Conservation (phyloP, 2,113 vertebrate species). For the Protomyctophum bolini region DNA sequence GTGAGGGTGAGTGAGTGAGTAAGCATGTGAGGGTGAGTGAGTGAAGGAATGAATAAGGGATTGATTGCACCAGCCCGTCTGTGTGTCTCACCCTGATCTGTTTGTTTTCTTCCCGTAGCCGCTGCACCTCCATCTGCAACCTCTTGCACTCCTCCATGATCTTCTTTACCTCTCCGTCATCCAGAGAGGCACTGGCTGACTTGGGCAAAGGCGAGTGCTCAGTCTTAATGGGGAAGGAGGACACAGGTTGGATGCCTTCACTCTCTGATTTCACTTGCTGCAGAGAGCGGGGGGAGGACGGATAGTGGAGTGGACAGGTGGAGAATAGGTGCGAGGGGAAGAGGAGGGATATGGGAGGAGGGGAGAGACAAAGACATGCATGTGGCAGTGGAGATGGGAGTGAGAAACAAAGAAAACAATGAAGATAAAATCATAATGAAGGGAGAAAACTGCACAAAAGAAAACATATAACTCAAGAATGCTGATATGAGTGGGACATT, state of each 20-base stretch:
- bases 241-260: conserved; percentile 89
- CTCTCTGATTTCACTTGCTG: conserved; percentile 83
- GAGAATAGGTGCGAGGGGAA: background rate
- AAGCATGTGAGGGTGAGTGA: too few relatives aligned
- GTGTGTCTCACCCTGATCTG: conserved; percentile 85
- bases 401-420: conserved; percentile 19
- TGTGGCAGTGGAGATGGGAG: conserved; percentile 26
- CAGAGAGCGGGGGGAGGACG: conserved; percentile 37
- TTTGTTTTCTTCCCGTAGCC: conserved; percentile 93
- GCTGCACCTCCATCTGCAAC: conserved; percentile 91
- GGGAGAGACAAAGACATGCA: conserved; percentile 21
- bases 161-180: conserved; percentile 91
- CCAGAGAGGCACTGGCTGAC: conserved; percentile 87
- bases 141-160: conserved; percentile 93
- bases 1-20: too few relatives aligned
- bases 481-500: conserved; percentile 8
- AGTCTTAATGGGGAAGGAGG: conserved; percentile 87
- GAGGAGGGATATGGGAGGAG: background rate
- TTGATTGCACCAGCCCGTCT: too few relatives aligned
- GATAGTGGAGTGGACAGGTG: background rate
- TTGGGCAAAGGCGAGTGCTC: conserved; percentile 85
- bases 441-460: conserved; percentile 27
- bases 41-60: too few relatives aligned
- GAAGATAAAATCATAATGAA: conserved; percentile 22
- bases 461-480: conserved; percentile 26